Conservation (phyloP, 1,140 invertebrate genomes). For the Bradynema listronoti region DNA sequence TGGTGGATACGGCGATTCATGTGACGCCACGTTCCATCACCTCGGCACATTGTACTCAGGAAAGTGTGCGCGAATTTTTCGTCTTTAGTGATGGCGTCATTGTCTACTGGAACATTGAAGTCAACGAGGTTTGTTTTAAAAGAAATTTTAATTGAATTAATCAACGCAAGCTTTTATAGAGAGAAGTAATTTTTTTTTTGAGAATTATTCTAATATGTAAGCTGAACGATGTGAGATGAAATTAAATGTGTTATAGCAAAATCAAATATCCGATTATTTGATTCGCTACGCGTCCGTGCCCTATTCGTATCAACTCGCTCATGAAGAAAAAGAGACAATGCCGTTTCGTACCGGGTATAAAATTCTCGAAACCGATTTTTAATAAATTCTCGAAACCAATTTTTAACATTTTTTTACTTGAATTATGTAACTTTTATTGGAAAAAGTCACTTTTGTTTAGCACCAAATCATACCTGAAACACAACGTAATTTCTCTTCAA, state of each 20-base stretch:
- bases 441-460: not conserved
- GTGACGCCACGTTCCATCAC: not conserved
- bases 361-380: too few relatives aligned
- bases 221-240: not conserved
- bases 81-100: conserved; percentile 14
- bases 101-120: conserved; percentile 4
- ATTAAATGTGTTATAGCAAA: conserved; percentile 3
- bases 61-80: conserved; percentile 5
- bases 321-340: conserved; percentile 11
- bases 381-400: not conserved
- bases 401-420: not conserved
- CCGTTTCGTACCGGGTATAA: not conserved
- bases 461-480: conserved; percentile 2
- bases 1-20: not conserved
- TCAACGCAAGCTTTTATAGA: too few relatives aligned
- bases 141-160: too few relatives aligned
- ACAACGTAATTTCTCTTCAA: not conserved
- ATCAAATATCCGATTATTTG: not conserved
- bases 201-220: too few relatives aligned
- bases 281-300: not conserved
- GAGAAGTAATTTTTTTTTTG: too few relatives aligned
- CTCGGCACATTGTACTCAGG: not conserved
- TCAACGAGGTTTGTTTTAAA: not conserved
- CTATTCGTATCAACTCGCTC: not conserved
- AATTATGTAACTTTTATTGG: not conserved